phyloP scores from a whole-genome alignment of 2,113 vertebrate genomes.

The Nycticebus coucang region DNA sequence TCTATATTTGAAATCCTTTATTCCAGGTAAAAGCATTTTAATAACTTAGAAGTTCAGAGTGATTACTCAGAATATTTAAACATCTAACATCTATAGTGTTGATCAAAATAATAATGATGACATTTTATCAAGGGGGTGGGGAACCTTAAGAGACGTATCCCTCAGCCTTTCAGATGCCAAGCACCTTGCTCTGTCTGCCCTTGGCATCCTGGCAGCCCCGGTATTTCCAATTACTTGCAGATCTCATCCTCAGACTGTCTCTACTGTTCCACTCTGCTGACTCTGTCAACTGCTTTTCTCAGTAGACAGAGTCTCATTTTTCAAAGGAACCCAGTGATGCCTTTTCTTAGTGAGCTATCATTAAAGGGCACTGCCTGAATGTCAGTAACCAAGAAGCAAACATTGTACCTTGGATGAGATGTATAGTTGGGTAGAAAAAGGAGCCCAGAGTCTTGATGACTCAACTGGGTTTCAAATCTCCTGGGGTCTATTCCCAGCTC shows the following conservation, averaged over 20 bases:
- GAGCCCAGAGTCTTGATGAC: neutral
- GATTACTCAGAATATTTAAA: neutral
- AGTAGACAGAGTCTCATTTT: neutral
- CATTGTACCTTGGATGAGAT: neutral
- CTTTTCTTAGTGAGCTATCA: conserved; percentile 9
- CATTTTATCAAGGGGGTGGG: neutral
- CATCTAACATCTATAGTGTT: neutral
- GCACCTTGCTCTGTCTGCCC: neutral
- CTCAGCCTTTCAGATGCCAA: neutral
- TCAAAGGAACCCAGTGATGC: neutral
- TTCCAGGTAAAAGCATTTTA: conserved; percentile 29
- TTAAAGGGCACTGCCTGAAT: neutral
- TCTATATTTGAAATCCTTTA: neutral
- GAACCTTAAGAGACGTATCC: neutral
- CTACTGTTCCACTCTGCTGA: neutral
- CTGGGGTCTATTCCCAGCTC: neutral
- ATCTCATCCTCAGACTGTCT: neutral
- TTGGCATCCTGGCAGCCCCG: neutral
- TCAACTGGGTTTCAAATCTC: neutral
- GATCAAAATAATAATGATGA: neutral
- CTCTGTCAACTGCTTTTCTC: neutral
- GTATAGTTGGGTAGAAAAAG: neutral
- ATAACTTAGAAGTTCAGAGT: neutral
- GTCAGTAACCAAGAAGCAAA: neutral
- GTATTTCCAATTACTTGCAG: neutral